Conservation (phyloP, 2,888 invertebrate species). For the Nephrotoma appendiculata region DNA sequence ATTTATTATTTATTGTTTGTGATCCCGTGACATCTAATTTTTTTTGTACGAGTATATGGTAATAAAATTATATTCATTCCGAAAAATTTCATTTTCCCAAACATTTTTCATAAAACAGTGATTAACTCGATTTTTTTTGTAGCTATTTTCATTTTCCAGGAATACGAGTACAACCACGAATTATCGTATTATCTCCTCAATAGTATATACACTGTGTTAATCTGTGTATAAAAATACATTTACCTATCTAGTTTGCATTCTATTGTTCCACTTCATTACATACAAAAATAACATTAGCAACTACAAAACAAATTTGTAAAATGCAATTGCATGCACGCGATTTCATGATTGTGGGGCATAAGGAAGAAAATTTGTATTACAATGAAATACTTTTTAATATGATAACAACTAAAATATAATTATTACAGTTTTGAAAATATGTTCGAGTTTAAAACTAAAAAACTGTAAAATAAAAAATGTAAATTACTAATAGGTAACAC, state of each 20-base stretch:
- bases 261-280: not conserved
- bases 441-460: not conserved
- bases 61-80: not conserved
- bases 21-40: not conserved
- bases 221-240: no score
- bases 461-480: no score
- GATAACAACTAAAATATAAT: not conserved
- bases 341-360: not conserved
- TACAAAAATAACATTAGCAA: not conserved
- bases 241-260: not conserved
- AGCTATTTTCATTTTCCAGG: not conserved
- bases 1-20: not conserved
- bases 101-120: not conserved
- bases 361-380: not conserved
- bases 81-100: not conserved
- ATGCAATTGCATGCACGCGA: not conserved
- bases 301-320: not conserved
- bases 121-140: not conserved
- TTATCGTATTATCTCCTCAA: not conserved
- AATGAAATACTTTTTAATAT: not conserved
- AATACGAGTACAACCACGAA: not conserved
- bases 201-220: not conserved
- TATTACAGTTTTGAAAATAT: not conserved
- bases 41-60: not conserved
- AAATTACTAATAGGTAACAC: not conserved